Conservation (phyloP, 2,113 vertebrate genomes). For the Mobula birostris region DNA sequence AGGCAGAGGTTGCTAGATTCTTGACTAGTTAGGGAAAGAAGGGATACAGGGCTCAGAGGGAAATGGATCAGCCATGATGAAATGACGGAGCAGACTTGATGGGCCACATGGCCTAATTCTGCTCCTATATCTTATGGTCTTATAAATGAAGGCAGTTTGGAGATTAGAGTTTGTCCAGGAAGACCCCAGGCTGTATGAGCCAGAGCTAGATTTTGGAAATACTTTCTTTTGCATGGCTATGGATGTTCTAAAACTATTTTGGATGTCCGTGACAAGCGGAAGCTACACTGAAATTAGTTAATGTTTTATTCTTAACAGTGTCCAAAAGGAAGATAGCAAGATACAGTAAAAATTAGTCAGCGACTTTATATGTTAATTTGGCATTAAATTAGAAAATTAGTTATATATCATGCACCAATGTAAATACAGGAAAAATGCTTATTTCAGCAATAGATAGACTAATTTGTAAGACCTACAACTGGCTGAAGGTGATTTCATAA, state of each 20-base stretch:
- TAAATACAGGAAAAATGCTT: not conserved
- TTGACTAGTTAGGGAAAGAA: no score
- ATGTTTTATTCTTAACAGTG: not conserved
- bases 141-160: conserved; percentile 6
- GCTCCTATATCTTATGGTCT: no score
- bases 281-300: not conserved
- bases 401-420: not conserved
- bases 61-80: no score
- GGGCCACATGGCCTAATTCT: no score
- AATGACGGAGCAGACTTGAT: no score
- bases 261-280: not conserved
- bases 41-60: no score
- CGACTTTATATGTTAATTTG: not conserved
- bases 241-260: conserved; percentile 2
- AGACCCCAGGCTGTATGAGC: conserved; percentile 6
- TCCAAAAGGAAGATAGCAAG: not conserved
- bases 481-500: not conserved
- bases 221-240: not conserved
- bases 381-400: not conserved
- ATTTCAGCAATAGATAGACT: not conserved
- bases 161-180: not conserved
- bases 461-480: not conserved
- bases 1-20: no score
- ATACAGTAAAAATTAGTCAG: not conserved
- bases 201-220: not conserved